phyloP scores from a whole-genome alignment of 1,140 invertebrate species.

The Epicauta chinensis region DNA sequence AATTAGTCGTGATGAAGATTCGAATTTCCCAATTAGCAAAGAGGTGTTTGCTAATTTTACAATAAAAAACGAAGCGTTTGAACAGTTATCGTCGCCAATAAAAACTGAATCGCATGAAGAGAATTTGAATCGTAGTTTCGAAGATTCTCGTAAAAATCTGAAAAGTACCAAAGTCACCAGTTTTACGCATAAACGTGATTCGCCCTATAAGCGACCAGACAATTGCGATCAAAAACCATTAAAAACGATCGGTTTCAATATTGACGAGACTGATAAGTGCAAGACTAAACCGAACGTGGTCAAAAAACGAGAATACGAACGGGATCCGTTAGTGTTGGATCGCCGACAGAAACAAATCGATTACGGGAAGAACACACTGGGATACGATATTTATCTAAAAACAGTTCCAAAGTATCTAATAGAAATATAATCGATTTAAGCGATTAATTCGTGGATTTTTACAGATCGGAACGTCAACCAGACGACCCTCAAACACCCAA shows the following conservation, averaged over 20 bases:
- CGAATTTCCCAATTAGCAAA: slow-evolving; percentile 6
- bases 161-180: slow-evolving; percentile 27
- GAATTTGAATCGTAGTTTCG: slow-evolving; percentile 8
- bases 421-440: slow-evolving; percentile 16
- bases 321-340: slow-evolving; percentile 61
- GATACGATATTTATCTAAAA: slow-evolving; percentile 74
- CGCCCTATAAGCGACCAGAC: background rate
- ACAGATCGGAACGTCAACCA: slow-evolving; percentile 50
- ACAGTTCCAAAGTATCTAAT: slow-evolving; percentile 64
- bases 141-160: no score
- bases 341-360: slow-evolving; percentile 90
- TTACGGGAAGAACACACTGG: slow-evolving; percentile 89
- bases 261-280: background rate
- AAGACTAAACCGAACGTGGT: slow-evolving; percentile 4
- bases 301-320: slow-evolving; percentile 55
- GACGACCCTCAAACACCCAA: slow-evolving; percentile 82
- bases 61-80: slow-evolving; percentile 11
- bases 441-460: background rate
- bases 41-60: slow-evolving; percentile 11
- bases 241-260: slow-evolving; percentile 2
- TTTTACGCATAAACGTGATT: slow-evolving; percentile 15
- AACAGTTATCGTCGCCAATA: background rate
- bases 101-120: slow-evolving; percentile 3
- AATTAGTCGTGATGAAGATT: slow-evolving; percentile 16
- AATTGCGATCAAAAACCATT: background rate